These are phyloP conservation scores for Chloebia gouldiae DNA, from an alignment of 2,113 vertebrate species.

Conservation along the genomic window DNA sequence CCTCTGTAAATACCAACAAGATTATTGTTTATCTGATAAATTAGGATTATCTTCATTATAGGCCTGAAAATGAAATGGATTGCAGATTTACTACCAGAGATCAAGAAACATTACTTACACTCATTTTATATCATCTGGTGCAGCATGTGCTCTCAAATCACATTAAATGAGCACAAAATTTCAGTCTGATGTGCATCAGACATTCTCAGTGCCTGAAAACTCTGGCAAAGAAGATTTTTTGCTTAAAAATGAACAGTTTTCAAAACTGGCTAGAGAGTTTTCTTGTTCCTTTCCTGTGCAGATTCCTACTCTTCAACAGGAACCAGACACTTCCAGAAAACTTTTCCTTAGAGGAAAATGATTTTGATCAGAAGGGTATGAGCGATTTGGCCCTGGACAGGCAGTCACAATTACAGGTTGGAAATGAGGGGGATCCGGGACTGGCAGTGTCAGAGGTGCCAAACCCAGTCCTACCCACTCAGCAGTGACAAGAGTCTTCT, in stretches of 20 bases:
- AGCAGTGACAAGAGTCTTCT: not conserved
- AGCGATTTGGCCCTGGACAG: fast-evolving
- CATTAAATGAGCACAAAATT: not conserved
- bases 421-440: not conserved
- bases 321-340: not conserved
- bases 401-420: not conserved
- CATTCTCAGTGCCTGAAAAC: not conserved
- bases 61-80: not conserved
- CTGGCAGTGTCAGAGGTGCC: fast-evolving
- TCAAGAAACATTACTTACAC: not conserved
- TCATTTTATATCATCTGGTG: not conserved
- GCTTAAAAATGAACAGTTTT: not conserved
- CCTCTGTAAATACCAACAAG: not conserved
- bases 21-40: not conserved
- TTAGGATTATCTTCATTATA: not conserved
- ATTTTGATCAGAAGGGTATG: not conserved
- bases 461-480: not conserved
- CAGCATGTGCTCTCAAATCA: not conserved
- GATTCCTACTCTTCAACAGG: not conserved
- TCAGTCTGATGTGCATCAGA: not conserved
- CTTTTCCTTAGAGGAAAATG: not conserved
- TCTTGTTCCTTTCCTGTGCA: not conserved
- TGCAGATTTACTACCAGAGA: not conserved
- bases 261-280: not conserved
- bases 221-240: not conserved